Conservation (phyloP, 2,888 invertebrate genomes). For the Coleophora flavipennella region DNA sequence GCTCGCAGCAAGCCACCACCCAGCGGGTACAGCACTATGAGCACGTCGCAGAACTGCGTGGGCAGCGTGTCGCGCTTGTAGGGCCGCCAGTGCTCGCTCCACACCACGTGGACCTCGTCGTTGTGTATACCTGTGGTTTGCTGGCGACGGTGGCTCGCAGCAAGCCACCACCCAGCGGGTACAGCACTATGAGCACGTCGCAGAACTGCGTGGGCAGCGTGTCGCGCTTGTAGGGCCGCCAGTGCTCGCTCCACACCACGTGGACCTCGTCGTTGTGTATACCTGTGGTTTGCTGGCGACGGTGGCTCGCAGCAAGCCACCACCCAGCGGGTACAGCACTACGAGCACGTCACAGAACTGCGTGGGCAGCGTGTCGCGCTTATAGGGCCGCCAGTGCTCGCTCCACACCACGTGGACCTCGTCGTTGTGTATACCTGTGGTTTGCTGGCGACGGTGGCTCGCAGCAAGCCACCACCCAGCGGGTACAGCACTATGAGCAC, state of each 20-base stretch:
- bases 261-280: slow-evolving; percentile 99
- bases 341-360: slow-evolving; percentile 99
- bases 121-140: no score
- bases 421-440: no score
- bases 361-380: slow-evolving; percentile 96
- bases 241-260: slow-evolving; percentile 99
- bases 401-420: slow-evolving; percentile 99
- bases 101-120: slow-evolving; percentile 98
- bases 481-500: no score
- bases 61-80: slow-evolving; percentile 97
- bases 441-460: no score
- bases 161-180: slow-evolving; percentile 90
- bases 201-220: slow-evolving; percentile 99
- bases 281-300: no score
- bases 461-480: no score
- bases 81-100: slow-evolving; percentile 97
- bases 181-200: slow-evolving; percentile 96
- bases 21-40: slow-evolving; percentile 96
- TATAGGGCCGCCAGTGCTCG: slow-evolving; percentile 95
- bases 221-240: slow-evolving; percentile 94
- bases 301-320: slow-evolving; percentile 87
- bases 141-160: slow-evolving; percentile 91
- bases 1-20: slow-evolving; percentile 88
- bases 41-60: slow-evolving; percentile 99
- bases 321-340: slow-evolving; percentile 93